Evolutionary conservation across 1,140 invertebrate genomes (phyloP).

Genomic region (Asbolus verrucosus): DNA sequence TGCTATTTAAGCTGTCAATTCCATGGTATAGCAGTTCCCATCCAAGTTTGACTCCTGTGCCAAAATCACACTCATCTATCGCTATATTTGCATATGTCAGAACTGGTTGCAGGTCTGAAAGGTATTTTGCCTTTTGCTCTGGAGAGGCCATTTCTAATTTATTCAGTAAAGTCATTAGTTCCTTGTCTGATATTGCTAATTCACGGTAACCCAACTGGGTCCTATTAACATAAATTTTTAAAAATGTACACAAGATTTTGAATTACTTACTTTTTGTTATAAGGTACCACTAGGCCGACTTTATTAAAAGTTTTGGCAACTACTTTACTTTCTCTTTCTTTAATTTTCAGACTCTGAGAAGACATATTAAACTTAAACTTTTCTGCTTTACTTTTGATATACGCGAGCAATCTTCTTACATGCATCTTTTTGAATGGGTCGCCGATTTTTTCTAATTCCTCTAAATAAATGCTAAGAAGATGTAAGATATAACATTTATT

Average conservation of each 20-base stretch:
- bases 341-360: constrained; percentile 69
- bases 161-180: constrained; percentile 79
- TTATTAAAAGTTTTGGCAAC: constrained; percentile 86
- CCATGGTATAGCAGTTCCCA: constrained; percentile 87
- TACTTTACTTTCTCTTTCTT: constrained; percentile 74
- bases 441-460: constrained; percentile 71
- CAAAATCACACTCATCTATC: constrained; percentile 95
- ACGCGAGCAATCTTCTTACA: constrained; percentile 71
- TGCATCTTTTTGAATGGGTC: constrained; percentile 76
- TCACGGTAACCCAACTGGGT: constrained; percentile 62
- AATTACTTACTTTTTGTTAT: constrained; percentile 78
- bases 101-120: constrained; percentile 79
- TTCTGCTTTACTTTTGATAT: constrained; percentile 75
- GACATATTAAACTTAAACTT: constrained; percentile 68
- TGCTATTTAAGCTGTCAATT: constrained; percentile 74
- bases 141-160: constrained; percentile 73
- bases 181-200: constrained; percentile 57
- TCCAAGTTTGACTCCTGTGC: constrained; percentile 89
- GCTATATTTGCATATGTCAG: constrained; percentile 88
- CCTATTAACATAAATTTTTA: constrained; percentile 50
- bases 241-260: background rate
- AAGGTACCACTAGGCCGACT: constrained; percentile 90
- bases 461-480: constrained; percentile 71
- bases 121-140: constrained; percentile 70
- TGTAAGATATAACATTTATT: constrained; percentile 20